phyloP scores from a whole-genome alignment of 30 jellyfish, hydroid and myxozoan species.

The Aurelia coerulea region DNA sequence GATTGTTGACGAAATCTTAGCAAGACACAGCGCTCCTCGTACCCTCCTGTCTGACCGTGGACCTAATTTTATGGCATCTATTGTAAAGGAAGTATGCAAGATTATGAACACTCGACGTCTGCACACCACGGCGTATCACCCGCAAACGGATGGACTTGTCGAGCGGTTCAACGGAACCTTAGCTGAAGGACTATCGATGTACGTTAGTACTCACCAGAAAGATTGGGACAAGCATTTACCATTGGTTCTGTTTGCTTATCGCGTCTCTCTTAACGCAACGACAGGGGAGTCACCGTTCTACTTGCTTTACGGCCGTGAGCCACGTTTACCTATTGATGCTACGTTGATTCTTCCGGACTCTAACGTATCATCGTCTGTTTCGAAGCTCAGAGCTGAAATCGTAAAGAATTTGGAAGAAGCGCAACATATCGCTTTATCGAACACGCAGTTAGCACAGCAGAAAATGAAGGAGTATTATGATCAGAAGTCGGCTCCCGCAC shows the following conservation, averaged over 20 bases:
- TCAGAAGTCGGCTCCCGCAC: constrained; percentile 7
- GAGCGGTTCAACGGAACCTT: constrained; percentile 12
- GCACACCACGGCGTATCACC: constrained; percentile 39
- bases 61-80: constrained; percentile 19
- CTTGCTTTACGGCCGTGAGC: constrained; percentile 40
- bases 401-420: constrained; percentile 28
- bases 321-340: constrained; percentile 37
- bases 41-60: constrained; percentile 37
- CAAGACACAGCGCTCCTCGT: background rate
- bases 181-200: constrained; percentile 33
- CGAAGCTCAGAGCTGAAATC: constrained; percentile 33
- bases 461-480: constrained; percentile 49
- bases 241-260: constrained; percentile 41
- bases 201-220: constrained; percentile 49
- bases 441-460: constrained; percentile 43
- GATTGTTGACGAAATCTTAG: constrained; percentile 23
- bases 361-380: constrained; percentile 20
- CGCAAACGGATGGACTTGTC: constrained; percentile 15
- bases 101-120: constrained; percentile 14
- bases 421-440: background rate
- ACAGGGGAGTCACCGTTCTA: constrained; percentile 59
- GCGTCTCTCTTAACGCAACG: constrained; percentile 50
- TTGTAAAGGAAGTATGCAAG: constrained; percentile 24
- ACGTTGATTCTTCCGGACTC: constrained; percentile 26
- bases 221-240: constrained; percentile 57